Conservation (phyloP, 2,797 vertebrate species). For the Australoheros facetus region DNA sequence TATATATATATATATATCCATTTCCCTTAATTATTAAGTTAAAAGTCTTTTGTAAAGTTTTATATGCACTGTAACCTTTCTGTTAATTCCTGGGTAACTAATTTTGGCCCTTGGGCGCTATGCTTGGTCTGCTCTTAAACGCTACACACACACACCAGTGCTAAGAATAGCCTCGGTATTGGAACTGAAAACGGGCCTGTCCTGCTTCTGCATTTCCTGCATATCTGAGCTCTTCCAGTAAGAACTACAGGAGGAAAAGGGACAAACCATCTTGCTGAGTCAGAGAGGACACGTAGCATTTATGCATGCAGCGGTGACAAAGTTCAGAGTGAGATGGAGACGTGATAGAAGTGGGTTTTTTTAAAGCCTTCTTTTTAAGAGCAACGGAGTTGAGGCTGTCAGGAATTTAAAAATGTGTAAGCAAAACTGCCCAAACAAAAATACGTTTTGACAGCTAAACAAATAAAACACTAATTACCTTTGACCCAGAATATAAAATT, state of each 20-base stretch:
- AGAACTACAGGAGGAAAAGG: constrained; percentile 37
- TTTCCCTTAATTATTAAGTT: neutral
- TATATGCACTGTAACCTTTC: constrained; percentile 1
- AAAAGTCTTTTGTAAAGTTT: neutral
- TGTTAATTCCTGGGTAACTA: constrained; percentile 19
- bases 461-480: constrained; percentile 1
- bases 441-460: neutral
- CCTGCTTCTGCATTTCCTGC: constrained; percentile 48
- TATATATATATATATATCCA: too few species aligned
- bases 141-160: constrained; percentile 6
- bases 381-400: neutral
- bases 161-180: constrained; percentile 58
- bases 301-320: constrained; percentile 28
- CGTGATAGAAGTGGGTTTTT: constrained; percentile 5
- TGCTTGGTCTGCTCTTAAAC: constrained; percentile 41
- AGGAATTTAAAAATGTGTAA: neutral
- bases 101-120: constrained; percentile 14
- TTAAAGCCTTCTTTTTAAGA: neutral
- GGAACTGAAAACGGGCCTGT: constrained; percentile 48
- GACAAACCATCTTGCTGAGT: constrained; percentile 48
- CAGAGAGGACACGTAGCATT: constrained; percentile 46
- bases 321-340: constrained; percentile 42
- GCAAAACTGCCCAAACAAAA: neutral
- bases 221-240: constrained; percentile 42
- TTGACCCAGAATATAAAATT: constrained; percentile 9